Evolutionary conservation across 2,113 vertebrate species (phyloP), one percentile per base, ranked within the genome.

Genomic region (Catharus bicknelli): DNA sequence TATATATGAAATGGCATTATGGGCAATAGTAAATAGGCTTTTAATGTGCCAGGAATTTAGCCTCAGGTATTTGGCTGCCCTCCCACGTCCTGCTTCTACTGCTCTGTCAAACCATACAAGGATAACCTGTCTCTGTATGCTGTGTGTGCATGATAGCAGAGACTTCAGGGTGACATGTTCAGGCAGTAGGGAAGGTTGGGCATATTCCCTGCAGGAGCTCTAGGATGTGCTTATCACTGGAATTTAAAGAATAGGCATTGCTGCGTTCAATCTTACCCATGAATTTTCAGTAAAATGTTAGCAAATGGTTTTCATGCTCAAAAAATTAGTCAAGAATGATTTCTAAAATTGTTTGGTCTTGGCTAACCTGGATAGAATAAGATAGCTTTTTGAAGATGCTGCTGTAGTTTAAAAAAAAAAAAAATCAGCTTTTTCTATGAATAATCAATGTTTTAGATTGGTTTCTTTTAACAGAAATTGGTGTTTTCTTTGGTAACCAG

Each of bases 1-100:
- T 82, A 40, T 95, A 36, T 82, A 53, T 70, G 72, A 94, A 94
- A 90, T 80, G 85, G 34, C 84, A 76, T 94, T 94, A 57, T 81
- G 68, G 92, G 78, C 93, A 92, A 90, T 68, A 85, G 45, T 66
- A 95, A 90, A 86, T 86, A 86, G 61, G 21, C 27, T 75, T 97
- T 73, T 94, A 90, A 93, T 84, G 76, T 92, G 87, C 77, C 79
- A 69, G 58, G 62, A 75, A 88, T 94, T 96, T 90, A 93, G 76
- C 83, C 80, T 94, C 73, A 88, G 88, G 86, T 94, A 57, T 90
- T 96, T 96, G 96, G 96, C 95, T 88, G 21, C 14, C 51, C 78
- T 95, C 82, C 93, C 83, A 95, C 30, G 63, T 83, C 84, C 59
- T 90, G n/a, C 45, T 90, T 63, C 72, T 79, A 38, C 90, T 76